phyloP scores from a whole-genome alignment of 2,113 vertebrate species.

The Protobothrops mucrosquamatus region DNA sequence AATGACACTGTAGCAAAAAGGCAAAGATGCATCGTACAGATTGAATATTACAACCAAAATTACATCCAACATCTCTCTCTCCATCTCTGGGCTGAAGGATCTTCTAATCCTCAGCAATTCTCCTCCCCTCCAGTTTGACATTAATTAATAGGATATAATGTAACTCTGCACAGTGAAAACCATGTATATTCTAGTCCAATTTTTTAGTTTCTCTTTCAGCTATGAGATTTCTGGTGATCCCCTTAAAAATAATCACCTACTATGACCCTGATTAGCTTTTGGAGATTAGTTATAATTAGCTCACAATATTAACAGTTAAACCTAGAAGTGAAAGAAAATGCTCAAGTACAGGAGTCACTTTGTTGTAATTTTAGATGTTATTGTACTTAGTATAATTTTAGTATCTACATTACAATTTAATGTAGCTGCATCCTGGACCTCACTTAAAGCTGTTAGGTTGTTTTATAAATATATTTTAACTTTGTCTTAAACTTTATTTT shows the following conservation, averaged over 20 bases:
- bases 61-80: not conserved
- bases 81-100: not conserved
- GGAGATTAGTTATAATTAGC: not conserved
- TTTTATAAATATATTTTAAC: not conserved
- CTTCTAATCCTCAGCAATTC: not conserved
- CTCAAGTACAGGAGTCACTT: not conserved
- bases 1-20: not conserved
- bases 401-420: not conserved
- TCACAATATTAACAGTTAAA: not conserved
- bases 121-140: not conserved
- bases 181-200: not conserved
- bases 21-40: not conserved
- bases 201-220: not conserved
- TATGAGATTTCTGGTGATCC: not conserved
- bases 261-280: not conserved
- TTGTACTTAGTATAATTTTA: not conserved
- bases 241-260: not conserved
- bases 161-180: not conserved
- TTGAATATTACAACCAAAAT: not conserved
- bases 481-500: not conserved
- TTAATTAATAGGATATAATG: not conserved
- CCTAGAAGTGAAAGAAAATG: not conserved
- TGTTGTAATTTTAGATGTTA: not conserved
- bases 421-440: not conserved
- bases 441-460: not conserved